Conservation (phyloP, 92 coral and sea anemone genomes). For the Phenganax subtilis region DNA sequence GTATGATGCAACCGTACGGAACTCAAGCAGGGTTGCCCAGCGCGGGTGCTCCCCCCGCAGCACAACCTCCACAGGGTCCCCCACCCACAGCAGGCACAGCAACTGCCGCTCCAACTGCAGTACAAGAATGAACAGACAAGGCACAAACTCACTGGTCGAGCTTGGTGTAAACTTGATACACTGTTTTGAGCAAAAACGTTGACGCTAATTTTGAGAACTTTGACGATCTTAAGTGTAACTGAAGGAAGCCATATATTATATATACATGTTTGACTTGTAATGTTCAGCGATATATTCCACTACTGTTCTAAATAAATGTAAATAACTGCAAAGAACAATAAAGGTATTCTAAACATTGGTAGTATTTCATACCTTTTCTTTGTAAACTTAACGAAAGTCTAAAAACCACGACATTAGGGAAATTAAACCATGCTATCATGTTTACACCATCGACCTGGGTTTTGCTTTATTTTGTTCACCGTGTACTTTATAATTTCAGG, state of each 20-base stretch:
- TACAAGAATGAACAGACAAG: not conserved
- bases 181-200: constrained; percentile 1
- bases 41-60: constrained; percentile 9
- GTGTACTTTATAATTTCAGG: not conserved
- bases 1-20: not conserved
- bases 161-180: constrained; percentile 40
- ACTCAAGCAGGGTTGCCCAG: constrained; percentile 1
- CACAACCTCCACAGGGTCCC: constrained; percentile 38
- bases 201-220: not conserved
- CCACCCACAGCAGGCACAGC: not conserved
- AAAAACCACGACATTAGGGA: not conserved
- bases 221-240: not conserved
- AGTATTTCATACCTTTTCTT: not conserved
- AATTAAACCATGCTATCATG: constrained; percentile 36
- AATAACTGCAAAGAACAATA: constrained; percentile 1
- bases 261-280: not conserved
- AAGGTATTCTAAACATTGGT: not conserved
- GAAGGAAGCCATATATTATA: not conserved
- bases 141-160: constrained; percentile 24
- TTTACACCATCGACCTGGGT: constrained; percentile 32
- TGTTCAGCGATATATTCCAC: not conserved
- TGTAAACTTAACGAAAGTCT: not conserved
- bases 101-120: constrained; percentile 15
- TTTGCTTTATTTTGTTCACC: constrained; percentile 3
- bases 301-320: constrained; percentile 8